Evolutionary conservation across 2,888 invertebrate species (phyloP).

Genomic region (Chalcis sispes): DNA sequence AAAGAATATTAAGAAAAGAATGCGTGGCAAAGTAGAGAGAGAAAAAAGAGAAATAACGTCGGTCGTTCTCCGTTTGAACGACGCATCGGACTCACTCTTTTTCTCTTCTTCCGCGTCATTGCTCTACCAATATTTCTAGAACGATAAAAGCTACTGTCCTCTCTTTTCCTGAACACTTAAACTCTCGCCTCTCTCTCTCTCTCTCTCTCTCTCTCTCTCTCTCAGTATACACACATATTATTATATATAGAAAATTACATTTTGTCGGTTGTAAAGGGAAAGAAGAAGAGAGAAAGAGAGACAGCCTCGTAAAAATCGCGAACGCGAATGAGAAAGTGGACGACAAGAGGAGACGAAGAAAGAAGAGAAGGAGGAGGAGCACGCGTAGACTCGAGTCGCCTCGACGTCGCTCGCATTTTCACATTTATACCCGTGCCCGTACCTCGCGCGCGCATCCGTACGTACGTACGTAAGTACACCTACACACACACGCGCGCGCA

Average conservation of each 20-base stretch:
- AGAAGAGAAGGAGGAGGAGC: not conserved
- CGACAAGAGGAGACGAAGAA: not conserved
- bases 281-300: no score
- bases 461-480: not conserved
- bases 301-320: constrained; percentile 72
- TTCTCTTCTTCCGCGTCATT: constrained; percentile 45
- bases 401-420: constrained; percentile 53
- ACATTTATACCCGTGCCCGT: constrained; percentile 35
- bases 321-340: not conserved
- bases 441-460: not conserved
- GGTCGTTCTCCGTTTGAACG: constrained; percentile 18
- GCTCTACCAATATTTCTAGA: constrained; percentile 44
- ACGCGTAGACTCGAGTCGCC: constrained; percentile 14
- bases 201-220: constrained; percentile 28
- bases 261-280: constrained; percentile 73
- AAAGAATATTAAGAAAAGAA: not conserved
- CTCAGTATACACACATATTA: constrained; percentile 65
- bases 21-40: not conserved
- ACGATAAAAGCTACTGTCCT: constrained; percentile 48
- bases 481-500: not conserved
- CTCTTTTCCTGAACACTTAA: not conserved
- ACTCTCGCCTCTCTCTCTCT: constrained; percentile 31
- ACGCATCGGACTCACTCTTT: constrained; percentile 12
- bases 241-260: constrained; percentile 74
- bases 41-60: constrained; percentile 33